phyloP scores from a whole-genome alignment of 1,140 invertebrate genomes.

The Drosophila prosaltans region DNA sequence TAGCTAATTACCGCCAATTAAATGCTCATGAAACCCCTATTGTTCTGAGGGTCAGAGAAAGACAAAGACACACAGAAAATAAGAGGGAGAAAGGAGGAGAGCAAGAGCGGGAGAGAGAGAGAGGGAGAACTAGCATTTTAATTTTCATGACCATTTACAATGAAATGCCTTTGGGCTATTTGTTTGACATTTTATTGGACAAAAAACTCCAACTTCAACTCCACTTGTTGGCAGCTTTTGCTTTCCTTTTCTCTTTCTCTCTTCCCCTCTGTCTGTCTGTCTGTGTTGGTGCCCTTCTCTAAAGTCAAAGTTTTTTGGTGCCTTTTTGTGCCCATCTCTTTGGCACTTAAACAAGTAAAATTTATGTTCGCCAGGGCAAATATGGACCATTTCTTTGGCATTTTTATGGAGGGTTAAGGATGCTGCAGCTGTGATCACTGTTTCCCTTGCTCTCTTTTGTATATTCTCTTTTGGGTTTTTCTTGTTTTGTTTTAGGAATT shows the following conservation, averaged over 20 bases:
- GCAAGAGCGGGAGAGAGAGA: neutral
- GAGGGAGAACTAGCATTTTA: conserved; percentile 12
- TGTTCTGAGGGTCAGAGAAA: conserved; percentile 36
- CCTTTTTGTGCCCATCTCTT: conserved; percentile 10
- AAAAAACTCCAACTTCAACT: conserved; percentile 22
- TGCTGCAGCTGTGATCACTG: conserved; percentile 56
- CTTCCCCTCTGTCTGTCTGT: neutral
- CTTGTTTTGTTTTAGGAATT: neutral
- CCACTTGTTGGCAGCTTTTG: conserved; percentile 20
- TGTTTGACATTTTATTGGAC: conserved; percentile 77
- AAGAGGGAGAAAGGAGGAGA: neutral
- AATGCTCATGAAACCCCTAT: conserved; percentile 58
- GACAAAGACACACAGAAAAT: neutral
- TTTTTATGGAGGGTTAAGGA: conserved; percentile 26
- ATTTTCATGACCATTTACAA: conserved; percentile 65
- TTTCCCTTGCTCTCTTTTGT: neutral
- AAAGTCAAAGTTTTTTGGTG: conserved; percentile 35
- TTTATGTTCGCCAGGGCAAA: conserved; percentile 43
- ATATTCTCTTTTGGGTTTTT: neutral
- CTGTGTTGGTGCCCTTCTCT: neutral
- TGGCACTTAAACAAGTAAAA: conserved; percentile 53
- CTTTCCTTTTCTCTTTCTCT: neutral
- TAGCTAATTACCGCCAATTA: conserved; percentile 74
- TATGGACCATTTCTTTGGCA: conserved; percentile 6
- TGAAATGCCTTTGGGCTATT: conserved; percentile 72